Base-by-base conservation (phyloP, 1,140 invertebrate genomes). In the Drosophila kohkoa region DNA sequence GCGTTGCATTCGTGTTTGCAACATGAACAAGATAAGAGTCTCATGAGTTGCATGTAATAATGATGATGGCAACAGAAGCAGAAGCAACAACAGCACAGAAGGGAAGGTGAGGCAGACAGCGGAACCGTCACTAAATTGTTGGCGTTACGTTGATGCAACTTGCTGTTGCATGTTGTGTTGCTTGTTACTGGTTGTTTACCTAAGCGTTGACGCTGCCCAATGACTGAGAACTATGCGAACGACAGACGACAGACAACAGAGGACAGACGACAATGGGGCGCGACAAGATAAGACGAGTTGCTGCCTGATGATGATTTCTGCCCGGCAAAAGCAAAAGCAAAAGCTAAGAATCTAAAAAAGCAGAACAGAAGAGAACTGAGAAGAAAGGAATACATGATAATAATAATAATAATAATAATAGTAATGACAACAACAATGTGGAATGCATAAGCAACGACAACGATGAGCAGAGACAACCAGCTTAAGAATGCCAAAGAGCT, bases 1-100 rank as follows among this genome's bases (percentile, higher is more conserved):
- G 63, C 48, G 41, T 60, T 16, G 72, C 72, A 63, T 75, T 75
- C 65, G 45, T 75, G 72, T 75, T 75, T 63, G 51, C 72, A 58
- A 75, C 66, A 75, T 64, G 59, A 25, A 51, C 66, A 64, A 70
- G 58, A 75, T 70, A 70, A 75, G 66, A 58, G 51, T 28, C 48
- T 35, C 11, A n/a, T 5, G 8, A 32, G 51, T 32, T 41, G 35
- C 20, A 25, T 25, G 20, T 25, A 25, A 25, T 58, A 58, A 68
- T 68, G 65, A 59, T 68, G 65, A 68, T 58, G 65, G 65, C 55
- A 16, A 63, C 59, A 48, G 48, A 63, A 57, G 35, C 54, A 41
- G 30, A 41, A 48, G n/a, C 43, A 45, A 13, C 52, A 46, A 43
- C 54, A 68, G 15, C 28, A 25, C 0, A 25, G 20, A 25, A 25